Percentiles rank a stretch among this genome's conserved stretches.
phyloP scores from a whole-genome alignment of 1,140 invertebrate species.

The Latrodectus geometricus region DNA sequence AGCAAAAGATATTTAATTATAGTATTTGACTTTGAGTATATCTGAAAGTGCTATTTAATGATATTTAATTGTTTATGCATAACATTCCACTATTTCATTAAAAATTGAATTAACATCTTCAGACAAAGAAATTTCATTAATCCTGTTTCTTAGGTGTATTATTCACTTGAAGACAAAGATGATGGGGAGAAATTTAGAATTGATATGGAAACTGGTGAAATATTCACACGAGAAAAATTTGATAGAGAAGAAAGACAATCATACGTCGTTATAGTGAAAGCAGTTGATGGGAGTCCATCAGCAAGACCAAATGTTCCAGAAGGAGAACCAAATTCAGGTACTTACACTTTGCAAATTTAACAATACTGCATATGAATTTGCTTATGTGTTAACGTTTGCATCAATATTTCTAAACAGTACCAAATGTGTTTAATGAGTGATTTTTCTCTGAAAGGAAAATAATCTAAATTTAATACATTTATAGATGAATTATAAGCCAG shows the following conservation, averaged over 20 bases:
- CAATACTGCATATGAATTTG: neutral
- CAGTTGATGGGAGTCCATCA: slow-evolving; percentile 90
- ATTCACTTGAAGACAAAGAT: slow-evolving; percentile 88
- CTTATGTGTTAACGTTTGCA: neutral
- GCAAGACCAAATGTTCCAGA: slow-evolving; percentile 86
- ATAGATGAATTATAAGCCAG: too few relatives aligned
- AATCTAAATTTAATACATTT: too few relatives aligned
- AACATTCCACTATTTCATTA: too few relatives aligned
- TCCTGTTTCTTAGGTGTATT: slow-evolving; percentile 78
- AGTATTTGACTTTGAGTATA: too few relatives aligned
- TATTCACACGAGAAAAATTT: slow-evolving; percentile 93
- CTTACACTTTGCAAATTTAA: neutral
- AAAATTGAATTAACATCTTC: too few relatives aligned
- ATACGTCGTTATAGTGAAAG: slow-evolving; percentile 93
- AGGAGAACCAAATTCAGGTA: slow-evolving; percentile 89
- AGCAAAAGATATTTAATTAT: too few relatives aligned
- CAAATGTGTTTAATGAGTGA: neutral
- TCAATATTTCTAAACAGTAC: too few relatives aligned
- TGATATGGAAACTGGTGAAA: slow-evolving; percentile 91
- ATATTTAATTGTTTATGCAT: too few relatives aligned
- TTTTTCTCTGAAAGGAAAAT: neutral
- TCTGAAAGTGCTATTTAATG: too few relatives aligned
- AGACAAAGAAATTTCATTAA: neutral
- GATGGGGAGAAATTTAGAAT: slow-evolving; percentile 95
- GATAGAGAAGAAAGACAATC: slow-evolving; percentile 92